A percentile compares a stretch with the other conserved stretches of the same genome.
Conservation (phyloP, 2,113 vertebrate genomes). For the human region DNA sequence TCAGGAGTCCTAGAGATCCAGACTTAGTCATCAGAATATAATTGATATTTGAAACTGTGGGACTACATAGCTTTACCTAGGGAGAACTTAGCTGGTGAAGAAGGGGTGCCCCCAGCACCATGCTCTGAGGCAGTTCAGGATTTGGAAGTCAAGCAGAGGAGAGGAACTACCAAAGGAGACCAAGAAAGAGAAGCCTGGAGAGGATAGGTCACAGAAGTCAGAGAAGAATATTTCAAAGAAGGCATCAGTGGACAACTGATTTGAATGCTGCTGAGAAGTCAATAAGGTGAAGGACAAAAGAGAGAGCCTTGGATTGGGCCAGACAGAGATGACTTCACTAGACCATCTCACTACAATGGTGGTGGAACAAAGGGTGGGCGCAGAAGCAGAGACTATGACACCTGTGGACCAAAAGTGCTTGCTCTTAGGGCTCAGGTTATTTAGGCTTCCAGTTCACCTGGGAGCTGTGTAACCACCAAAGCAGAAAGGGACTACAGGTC, state of each 20-base stretch:
- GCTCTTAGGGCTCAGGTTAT: not conserved
- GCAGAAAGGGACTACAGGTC: rapidly evolving
- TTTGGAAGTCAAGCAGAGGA: not conserved
- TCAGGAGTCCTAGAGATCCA: not conserved
- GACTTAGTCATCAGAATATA: not conserved
- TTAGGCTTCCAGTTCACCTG: not conserved
- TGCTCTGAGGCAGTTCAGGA: not conserved
- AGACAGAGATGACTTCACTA: not conserved
- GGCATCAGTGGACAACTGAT: not conserved
- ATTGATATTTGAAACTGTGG: not conserved
- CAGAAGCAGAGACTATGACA: not conserved
- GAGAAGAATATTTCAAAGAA: not conserved
- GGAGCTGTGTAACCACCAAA: not conserved
- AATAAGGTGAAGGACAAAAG: not conserved
- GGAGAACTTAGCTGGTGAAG: not conserved
- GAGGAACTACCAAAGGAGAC: not conserved
- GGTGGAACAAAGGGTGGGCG: not conserved
- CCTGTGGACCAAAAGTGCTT: not conserved
- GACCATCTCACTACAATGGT: no score
- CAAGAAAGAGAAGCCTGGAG: not conserved
- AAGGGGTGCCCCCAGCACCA: no score
- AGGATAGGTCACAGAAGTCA: not conserved
- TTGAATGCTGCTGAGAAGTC: not conserved
- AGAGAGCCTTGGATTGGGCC: not conserved
- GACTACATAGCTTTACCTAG: not conserved